A percentile compares a stretch with the other conserved stretches of the same genome.
Conservation (phyloP, 2,797 vertebrate species). For the Sciurus vulgaris region DNA sequence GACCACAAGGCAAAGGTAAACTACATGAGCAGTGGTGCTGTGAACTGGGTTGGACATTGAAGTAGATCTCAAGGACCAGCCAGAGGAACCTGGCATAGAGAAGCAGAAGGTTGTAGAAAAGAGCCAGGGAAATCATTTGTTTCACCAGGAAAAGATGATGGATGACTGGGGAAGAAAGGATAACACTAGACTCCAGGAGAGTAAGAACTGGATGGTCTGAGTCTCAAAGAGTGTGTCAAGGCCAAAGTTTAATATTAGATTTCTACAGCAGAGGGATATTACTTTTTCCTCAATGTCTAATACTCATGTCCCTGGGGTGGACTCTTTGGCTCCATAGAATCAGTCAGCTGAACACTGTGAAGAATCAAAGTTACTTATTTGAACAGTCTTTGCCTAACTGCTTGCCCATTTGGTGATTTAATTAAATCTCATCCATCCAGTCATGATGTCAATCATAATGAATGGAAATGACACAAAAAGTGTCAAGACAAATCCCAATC, state of each 20-base stretch:
- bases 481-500: not conserved
- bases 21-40: too few species aligned
- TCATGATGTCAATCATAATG: not conserved
- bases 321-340: not conserved
- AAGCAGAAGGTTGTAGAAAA: not conserved
- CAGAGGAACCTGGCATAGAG: not conserved
- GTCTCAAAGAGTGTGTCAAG: not conserved
- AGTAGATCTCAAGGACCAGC: not conserved
- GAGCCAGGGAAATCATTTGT: not conserved
- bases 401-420: not conserved
- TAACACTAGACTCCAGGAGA: not conserved
- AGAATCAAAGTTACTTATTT: not conserved
- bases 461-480: constrained; percentile 13
- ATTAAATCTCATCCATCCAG: not conserved
- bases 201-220: not conserved
- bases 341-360: not conserved
- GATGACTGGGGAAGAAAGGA: not conserved
- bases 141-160: not conserved
- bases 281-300: not conserved
- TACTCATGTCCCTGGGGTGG: not conserved
- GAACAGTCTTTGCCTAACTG: not conserved
- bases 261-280: not conserved
- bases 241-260: not conserved
- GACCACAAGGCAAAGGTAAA: not conserved
- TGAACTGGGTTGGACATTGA: not conserved